phyloP scores from a whole-genome alignment of 2,888 invertebrate genomes.

The Chrysina gloriosa region DNA sequence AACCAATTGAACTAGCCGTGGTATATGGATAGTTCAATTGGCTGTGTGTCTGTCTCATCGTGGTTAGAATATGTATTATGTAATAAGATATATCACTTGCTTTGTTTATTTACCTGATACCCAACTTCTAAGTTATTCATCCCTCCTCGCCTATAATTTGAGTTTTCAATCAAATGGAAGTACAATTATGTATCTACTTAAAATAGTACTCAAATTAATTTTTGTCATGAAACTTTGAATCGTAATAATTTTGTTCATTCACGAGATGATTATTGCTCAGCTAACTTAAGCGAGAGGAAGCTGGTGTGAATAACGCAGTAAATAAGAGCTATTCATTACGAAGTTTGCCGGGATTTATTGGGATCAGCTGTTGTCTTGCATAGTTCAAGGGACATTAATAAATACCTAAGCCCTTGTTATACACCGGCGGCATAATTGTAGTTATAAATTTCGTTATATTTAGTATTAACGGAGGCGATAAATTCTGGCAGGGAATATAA shows the following conservation, averaged over 20 bases:
- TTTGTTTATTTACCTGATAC: too few species aligned
- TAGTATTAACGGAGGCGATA: conserved; percentile 29
- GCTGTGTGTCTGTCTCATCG: too few species aligned
- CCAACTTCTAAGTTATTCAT: too few species aligned
- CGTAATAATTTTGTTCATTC: neutral
- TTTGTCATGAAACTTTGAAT: neutral
- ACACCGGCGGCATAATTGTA: conserved; percentile 21
- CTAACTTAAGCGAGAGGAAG: neutral
- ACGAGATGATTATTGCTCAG: neutral
- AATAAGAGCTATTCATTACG: conserved; percentile 10
- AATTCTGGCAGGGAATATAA: conserved; percentile 5
- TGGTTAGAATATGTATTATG: too few species aligned
- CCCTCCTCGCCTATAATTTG: too few species aligned
- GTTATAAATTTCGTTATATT: conserved; percentile 27
- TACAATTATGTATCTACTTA: too few species aligned
- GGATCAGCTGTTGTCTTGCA: conserved; percentile 37
- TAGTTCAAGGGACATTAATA: conserved; percentile 29
- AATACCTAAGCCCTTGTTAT: conserved; percentile 24
- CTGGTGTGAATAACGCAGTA: conserved; percentile 16
- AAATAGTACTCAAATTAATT: too few species aligned
- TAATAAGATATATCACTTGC: too few species aligned
- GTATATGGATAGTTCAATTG: too few species aligned
- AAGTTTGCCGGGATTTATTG: conserved; percentile 24
- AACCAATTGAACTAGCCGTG: too few species aligned
- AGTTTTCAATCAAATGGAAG: too few species aligned